A percentile compares a stretch with the other conserved stretches of the same genome.
These are phyloP conservation scores for Oceanodroma leucorhoa DNA, from an alignment of 2,797 vertebrate genomes.

Conservation along the genomic window DNA sequence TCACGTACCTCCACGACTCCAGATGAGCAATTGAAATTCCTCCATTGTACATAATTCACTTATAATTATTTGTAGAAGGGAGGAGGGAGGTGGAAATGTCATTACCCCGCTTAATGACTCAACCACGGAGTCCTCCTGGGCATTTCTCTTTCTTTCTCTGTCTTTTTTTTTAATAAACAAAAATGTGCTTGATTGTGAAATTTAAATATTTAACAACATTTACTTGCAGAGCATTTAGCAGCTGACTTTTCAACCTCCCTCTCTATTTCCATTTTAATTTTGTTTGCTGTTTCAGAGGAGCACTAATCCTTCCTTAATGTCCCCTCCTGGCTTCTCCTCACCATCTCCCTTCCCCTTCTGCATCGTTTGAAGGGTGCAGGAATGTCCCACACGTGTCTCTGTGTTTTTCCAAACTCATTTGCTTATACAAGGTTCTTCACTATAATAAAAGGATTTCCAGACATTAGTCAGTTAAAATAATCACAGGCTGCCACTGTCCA, in stretches of 20 bases:
- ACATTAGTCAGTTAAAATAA: neutral
- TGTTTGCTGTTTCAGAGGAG: neutral
- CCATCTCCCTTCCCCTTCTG: neutral
- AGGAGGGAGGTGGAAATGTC: conserved; percentile 22
- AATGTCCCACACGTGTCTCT: neutral
- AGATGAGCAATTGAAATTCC: neutral
- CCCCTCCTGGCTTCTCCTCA: neutral
- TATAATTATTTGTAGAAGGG: neutral
- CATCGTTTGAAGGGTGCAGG: neutral
- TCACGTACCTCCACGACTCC: neutral
- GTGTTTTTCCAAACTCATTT: neutral
- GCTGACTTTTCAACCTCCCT: neutral
- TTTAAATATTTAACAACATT: conserved; percentile 38
- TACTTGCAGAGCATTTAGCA: neutral
- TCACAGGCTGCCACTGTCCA: neutral
- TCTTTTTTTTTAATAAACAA: neutral
- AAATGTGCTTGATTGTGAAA: neutral
- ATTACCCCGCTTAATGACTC: conserved; percentile 9
- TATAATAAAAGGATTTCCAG: neutral
- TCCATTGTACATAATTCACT: neutral
- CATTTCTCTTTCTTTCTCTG: neutral
- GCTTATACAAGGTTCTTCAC: neutral
- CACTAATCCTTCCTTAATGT: neutral
- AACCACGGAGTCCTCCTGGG: neutral
- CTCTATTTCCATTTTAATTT: neutral